Evolutionary conservation across 2,113 vertebrate genomes (phyloP).

Genomic region (Bubo scandiacus): DNA sequence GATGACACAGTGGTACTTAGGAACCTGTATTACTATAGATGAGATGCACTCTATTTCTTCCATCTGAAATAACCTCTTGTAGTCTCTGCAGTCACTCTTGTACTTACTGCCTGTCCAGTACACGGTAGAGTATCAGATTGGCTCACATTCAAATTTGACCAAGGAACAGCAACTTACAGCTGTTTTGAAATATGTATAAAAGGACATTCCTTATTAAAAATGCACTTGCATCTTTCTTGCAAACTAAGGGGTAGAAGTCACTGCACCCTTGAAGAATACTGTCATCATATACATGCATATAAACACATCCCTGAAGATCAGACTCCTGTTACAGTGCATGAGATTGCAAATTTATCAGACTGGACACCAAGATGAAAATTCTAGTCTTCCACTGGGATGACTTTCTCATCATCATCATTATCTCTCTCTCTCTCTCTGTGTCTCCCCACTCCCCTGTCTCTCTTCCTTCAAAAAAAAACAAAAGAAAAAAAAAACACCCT

Average conservation of each 20-base stretch:
- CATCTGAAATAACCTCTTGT: neutral
- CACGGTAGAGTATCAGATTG: neutral
- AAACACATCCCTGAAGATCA: neutral
- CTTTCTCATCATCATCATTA: neutral
- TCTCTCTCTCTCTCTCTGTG: neutral
- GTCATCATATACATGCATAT: neutral
- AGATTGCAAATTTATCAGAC: constrained; percentile 24
- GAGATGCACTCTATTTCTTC: neutral
- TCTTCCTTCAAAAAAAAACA: neutral
- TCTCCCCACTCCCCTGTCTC: neutral
- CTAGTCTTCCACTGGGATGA: neutral
- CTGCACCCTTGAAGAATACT: neutral
- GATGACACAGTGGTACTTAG: neutral
- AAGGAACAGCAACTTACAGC: neutral
- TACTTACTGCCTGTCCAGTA: neutral
- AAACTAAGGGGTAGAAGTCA: neutral
- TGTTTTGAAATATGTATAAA: neutral
- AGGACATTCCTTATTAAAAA: neutral
- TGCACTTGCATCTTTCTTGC: neutral
- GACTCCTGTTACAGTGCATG: neutral
- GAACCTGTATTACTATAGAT: neutral
- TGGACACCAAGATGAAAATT: neutral
- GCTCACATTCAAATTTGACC: neutral
- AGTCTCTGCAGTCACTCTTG: neutral
- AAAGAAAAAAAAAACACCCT: too few species aligned